Evolutionary conservation across 1,140 invertebrate species (phyloP), one percentile per base, ranked within the genome.

Genomic region (Phenacoccus solenopsis): DNA sequence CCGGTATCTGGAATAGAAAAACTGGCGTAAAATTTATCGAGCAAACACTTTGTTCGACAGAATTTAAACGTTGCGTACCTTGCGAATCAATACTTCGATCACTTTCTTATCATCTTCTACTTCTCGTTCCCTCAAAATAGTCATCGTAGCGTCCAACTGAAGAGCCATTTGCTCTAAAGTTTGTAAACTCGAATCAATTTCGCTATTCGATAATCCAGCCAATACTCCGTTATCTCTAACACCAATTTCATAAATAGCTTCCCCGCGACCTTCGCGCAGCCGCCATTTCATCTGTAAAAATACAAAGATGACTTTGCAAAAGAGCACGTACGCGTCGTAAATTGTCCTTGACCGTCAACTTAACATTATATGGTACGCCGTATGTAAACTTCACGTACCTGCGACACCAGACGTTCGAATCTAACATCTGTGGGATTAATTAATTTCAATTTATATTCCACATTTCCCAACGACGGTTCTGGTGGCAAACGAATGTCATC

Each of bases 231-330:
- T 93, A 79, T 98, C 96, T 71, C 94, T 90, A 0, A 98, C 95
- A 0, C 95, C 94, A 67, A 98, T 92, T 81, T 96, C 93, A 81
- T 98, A 98, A 73, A 98, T 93, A 0, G 94, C 94, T 79, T 95
- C 92, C 5, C 96, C 96, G 69, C 91, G 88, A 13, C 92, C 92
- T 76, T 93, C 91, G 0, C 89, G 83, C 9, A 94, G 81, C 13
- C 91, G 82, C 92, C 92, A 94, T 81, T 94, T 93, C 83, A 94
- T 86, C 86, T 88, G 76, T 10, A 73, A 76, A 73, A 71, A 68
- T 38, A 3, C 20, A 69, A 49, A 21, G 28, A 12, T n/a, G 4
- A n/a, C 28, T n/a, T 5, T 7, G 21, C 10, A 28, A 68, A 25
- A 68, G 3, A 1, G n/a, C n/a, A n/a, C n/a, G n/a, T n/a, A n/a